phyloP scores from a whole-genome alignment of 92 coral and sea anemone species.

The Epizoanthus rinbou region DNA sequence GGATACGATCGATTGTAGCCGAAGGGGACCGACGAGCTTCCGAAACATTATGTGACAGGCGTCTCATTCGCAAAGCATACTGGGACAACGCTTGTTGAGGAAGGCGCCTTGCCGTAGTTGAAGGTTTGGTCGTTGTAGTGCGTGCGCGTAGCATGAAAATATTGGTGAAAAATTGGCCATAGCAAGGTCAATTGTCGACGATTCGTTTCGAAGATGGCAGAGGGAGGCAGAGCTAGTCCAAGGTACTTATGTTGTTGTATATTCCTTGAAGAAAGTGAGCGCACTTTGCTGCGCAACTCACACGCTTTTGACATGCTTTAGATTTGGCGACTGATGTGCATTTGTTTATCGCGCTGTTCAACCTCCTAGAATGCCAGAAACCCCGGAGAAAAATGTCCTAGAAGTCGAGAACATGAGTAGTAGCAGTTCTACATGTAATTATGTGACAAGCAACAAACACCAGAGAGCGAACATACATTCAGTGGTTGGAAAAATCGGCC shows the following conservation, averaged over 20 bases:
- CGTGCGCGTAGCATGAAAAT: neutral
- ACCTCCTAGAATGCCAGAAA: neutral
- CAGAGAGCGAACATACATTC: conserved; percentile 19
- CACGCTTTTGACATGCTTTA: neutral
- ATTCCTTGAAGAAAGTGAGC: neutral
- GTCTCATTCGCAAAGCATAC: conserved; percentile 48
- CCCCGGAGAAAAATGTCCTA: neutral
- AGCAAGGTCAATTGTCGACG: neutral
- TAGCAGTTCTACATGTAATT: neutral
- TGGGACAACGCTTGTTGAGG: conserved; percentile 49
- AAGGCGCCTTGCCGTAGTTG: conserved; percentile 73
- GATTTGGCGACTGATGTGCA: neutral
- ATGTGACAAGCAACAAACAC: neutral
- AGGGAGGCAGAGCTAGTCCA: neutral
- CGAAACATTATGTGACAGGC: conserved; percentile 54
- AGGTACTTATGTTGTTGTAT: neutral
- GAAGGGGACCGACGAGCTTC: conserved; percentile 5
- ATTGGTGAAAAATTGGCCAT: neutral
- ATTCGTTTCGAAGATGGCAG: neutral
- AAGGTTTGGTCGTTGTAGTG: neutral
- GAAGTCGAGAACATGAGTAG: neutral
- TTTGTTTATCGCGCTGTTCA: conserved; percentile 1
- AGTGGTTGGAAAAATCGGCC: conserved; percentile 21
- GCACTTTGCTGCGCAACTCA: neutral
- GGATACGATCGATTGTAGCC: neutral